phyloP scores from a whole-genome alignment of 2,888 invertebrate species.

The Chaitophorus viminalis region DNA sequence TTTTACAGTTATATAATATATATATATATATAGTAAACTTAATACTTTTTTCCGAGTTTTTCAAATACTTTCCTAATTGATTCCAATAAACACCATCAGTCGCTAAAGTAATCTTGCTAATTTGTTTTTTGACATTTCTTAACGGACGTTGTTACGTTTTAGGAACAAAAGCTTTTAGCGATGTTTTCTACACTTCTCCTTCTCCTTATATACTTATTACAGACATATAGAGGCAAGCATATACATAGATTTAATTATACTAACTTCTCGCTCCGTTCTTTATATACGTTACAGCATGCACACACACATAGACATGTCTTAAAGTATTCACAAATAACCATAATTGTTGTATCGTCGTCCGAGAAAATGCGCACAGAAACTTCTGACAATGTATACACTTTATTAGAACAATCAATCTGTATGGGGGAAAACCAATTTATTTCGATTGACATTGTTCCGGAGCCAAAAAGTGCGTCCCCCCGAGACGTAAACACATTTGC shows the following conservation, averaged over 20 bases:
- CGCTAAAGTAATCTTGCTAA: background rate
- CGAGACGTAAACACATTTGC: background rate
- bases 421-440: background rate
- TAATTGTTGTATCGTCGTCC: background rate
- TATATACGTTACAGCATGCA: background rate
- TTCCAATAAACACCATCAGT: background rate
- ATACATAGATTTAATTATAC: background rate
- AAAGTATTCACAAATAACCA: background rate
- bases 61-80: background rate
- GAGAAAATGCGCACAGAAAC: background rate
- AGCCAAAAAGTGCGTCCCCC: background rate
- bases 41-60: background rate
- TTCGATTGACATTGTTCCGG: background rate
- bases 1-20: no score
- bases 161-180: background rate
- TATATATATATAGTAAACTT: no score
- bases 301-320: background rate
- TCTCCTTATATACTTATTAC: background rate
- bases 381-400: background rate
- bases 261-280: no score
- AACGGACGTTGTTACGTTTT: background rate
- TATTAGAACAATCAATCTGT: background rate
- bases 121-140: background rate
- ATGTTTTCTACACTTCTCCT: background rate
- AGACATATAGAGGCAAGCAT: no score